A percentile compares a stretch with the other conserved stretches of the same genome.
Conservation (phyloP, 1,140 invertebrate species). For the Megalonaias nervosa region DNA sequence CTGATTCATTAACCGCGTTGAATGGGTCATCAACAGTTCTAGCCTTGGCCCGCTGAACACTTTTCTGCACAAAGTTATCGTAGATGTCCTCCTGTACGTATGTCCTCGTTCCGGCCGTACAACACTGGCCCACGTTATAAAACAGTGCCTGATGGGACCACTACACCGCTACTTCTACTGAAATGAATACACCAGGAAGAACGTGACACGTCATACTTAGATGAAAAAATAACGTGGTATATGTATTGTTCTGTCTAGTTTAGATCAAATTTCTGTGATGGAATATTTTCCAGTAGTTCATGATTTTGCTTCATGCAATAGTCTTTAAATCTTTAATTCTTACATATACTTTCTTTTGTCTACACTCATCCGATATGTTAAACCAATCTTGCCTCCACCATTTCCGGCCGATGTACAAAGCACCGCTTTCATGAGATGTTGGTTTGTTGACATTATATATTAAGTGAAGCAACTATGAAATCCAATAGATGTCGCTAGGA, state of each 20-base stretch:
- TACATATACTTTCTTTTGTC: too few relatives aligned
- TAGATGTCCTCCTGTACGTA: conserved; percentile 93
- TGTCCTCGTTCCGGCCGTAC: conserved; percentile 90
- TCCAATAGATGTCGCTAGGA: too few relatives aligned
- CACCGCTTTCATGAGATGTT: too few relatives aligned
- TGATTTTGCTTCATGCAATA: background rate
- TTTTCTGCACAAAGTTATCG: conserved; percentile 86
- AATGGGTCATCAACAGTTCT: conserved; percentile 89
- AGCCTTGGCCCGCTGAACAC: conserved; percentile 78
- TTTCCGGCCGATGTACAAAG: too few relatives aligned
- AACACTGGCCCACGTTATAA: conserved; percentile 91
- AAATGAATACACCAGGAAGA: too few relatives aligned
- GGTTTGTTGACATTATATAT: too few relatives aligned
- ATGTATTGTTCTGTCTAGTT: background rate
- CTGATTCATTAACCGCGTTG: conserved; percentile 74
- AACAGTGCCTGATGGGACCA: conserved; percentile 86
- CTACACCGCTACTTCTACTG: conserved; percentile 88
- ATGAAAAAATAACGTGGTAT: background rate
- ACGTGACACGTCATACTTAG: too few relatives aligned
- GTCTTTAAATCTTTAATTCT: too few relatives aligned
- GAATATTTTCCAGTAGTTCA: background rate
- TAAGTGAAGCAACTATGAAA: too few relatives aligned
- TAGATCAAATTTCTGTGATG: background rate
- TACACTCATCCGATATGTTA: too few relatives aligned
- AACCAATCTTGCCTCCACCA: too few relatives aligned